Percentiles rank a stretch among this genome's conserved stretches.
These are phyloP conservation scores for Ptychobarbus kaznakovi DNA, from an alignment of 2,797 vertebrate species.

Conservation along the genomic window DNA sequence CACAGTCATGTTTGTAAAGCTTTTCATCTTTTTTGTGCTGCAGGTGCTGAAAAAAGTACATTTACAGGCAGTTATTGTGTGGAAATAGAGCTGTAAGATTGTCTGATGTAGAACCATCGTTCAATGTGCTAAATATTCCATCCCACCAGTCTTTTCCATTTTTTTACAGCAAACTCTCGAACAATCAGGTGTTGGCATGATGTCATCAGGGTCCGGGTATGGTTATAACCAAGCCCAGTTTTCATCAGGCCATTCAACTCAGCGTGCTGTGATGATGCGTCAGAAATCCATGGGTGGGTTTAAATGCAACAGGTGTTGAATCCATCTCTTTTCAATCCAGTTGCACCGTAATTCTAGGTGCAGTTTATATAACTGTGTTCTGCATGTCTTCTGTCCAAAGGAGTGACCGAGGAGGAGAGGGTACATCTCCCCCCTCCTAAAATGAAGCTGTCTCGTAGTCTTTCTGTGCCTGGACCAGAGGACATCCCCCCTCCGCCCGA, in stretches of 20 bases:
- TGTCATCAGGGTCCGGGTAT: conserved; percentile 78
- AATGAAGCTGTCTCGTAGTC: conserved; percentile 91
- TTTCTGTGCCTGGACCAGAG: conserved; percentile 91
- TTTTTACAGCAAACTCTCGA: conserved; percentile 83
- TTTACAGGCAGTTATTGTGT: not conserved
- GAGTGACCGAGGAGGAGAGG: conserved; percentile 88
- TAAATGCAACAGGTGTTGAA: conserved; percentile 16
- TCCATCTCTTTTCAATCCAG: not conserved
- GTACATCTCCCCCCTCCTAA: conserved; percentile 87
- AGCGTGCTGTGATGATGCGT: conserved; percentile 88
- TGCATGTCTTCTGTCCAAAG: conserved; percentile 67
- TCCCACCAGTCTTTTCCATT: not conserved
- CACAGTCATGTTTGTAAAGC: not conserved
- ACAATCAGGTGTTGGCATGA: conserved; percentile 78
- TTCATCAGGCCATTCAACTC: conserved; percentile 82
- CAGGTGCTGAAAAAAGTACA: not conserved
- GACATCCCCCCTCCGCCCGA: conserved; percentile 93
- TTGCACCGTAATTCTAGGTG: not conserved
- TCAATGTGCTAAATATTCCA: not conserved
- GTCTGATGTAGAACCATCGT: not conserved
- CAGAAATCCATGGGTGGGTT: conserved; percentile 91
- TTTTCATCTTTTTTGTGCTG: not conserved
- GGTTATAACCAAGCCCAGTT: conserved; percentile 88
- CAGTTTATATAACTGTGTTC: not conserved
- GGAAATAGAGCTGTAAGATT: not conserved